Evolutionary conservation across 35 echinoderm and acorn worm genomes (phyloP).

Genomic region (Apostichopus parvimensis): DNA sequence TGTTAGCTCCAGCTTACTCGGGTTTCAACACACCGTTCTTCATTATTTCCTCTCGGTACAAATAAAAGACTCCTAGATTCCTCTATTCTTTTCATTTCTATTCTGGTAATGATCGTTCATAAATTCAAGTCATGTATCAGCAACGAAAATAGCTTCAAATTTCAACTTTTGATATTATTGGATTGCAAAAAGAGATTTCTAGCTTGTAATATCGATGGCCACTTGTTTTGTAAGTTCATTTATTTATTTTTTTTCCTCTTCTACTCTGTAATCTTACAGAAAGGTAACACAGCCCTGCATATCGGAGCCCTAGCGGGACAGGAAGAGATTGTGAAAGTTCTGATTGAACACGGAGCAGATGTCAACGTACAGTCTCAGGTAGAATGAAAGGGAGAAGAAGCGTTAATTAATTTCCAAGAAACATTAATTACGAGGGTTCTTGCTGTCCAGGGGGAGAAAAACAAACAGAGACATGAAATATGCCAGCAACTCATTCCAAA

Average conservation of each 20-base stretch:
- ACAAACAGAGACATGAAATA: too few species aligned
- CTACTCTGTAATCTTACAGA: conserved; percentile 51
- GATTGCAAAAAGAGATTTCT: neutral
- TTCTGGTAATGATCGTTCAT: too few species aligned
- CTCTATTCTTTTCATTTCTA: too few species aligned
- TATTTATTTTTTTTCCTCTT: neutral
- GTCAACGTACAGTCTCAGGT: conserved; percentile 99
- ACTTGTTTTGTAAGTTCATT: neutral
- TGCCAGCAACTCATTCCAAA: too few species aligned
- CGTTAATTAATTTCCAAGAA: neutral
- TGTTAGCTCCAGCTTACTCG: too few species aligned
- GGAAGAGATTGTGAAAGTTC: conserved; percentile 84
- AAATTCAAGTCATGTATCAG: too few species aligned
- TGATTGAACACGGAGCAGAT: conserved; percentile 89
- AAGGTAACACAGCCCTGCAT: conserved; percentile 98
- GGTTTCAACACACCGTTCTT: too few species aligned
- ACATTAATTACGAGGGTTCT: neutral
- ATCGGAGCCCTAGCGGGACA: conserved; percentile 96
- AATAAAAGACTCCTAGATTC: too few species aligned
- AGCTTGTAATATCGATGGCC: neutral
- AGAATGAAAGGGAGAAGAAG: neutral
- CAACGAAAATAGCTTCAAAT: too few species aligned
- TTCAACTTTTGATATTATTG: too few species aligned
- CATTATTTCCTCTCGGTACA: too few species aligned
- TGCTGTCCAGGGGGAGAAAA: neutral